Base-by-base conservation (phyloP, 2,113 vertebrate species). In the Peucedramus taeniatus region DNA sequence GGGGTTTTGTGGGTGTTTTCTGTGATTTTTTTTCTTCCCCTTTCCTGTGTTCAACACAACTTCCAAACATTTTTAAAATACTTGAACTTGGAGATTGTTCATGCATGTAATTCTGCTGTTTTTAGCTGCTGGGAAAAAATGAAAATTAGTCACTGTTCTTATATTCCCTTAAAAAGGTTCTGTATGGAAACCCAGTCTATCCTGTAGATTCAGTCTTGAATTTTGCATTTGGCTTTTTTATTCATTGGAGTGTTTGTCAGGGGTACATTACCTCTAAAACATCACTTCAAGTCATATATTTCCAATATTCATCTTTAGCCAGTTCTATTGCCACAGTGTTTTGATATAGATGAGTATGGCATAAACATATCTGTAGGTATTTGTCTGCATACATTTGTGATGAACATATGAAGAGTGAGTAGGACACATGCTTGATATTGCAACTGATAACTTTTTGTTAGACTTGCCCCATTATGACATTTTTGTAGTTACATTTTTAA, bases 161-260 rank as follows among this genome's bases (percentile, higher is more conserved):
- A 45, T 71, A 60, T n/a, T 71, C 27, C 18, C 54, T 89, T 35
- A 6, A 71, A 63, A 83, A 33, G 0, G 0, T 78, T 90, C 40
- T 70, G 1, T 24, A 6, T 24, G 69, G 54, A 92, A 79, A 65
- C 7, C 13, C 15, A 44, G 7, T 12, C 19, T 47, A 40, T 49
- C 16, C 27, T 23, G 8, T 40, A 31, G 44, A 47, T 60, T 54
- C 28, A 37, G 22, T 65, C 40, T 49, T 13, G 23, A 53, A 23
- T 57, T 64, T 60, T 37, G 1, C 64, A 40, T 18, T 65, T 69
- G 23, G 13, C 39, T 63, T 47, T 17, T 63, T 56, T 27, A 40
- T 27, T 54, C 75, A 33, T 11, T n/a, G 19, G 17, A 6, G 3
- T 1, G 0, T 15, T 33, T 54, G 21, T 6, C 16, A 45, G n/a